Base-by-base conservation (phyloP, 2,797 vertebrate species). In the Chaenodraco wilsoni region DNA sequence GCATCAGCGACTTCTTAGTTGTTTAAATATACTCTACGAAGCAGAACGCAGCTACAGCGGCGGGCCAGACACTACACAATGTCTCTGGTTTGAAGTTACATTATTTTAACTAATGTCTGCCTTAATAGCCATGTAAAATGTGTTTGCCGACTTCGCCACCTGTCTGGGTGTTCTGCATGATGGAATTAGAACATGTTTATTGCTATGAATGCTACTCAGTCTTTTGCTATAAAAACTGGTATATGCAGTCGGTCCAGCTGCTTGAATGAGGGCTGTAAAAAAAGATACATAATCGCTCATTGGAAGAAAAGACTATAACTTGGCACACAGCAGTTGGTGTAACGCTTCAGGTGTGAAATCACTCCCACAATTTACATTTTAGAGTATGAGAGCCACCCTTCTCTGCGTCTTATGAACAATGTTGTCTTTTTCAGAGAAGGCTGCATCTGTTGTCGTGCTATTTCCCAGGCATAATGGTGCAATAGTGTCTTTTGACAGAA, bases 261-360 rank as follows among this genome's bases (percentile, higher is more conserved):
- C 77, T 87, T 74, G 73, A 72, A 50, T 78, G 72, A 83, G 71
- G 60, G 65, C 40, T 77, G 54, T 72, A 73, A 79, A 83, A 21
- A 64, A 48, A 66, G 63, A 83, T 62, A 69, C 72, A 72, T 84
- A 83, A 91, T 90, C 78, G 76, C 78, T 76, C 67, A 69, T 62
- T 82, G 79, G 78, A 90, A 87, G 79, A 81, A 89, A 92, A 89
- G 74, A 87, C 72, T 23, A 23, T 66, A 84, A 88, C 69, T 88
- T 89, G 87, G 81, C 88, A 83, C 76, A 87, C 72, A 67, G 49
- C 83, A 84, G 87, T 87, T 83, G 83, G 77, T 81, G 83, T 72
- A 84, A 75, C 41, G 68, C 86, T 82, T 93, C 88, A 91, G 88
- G 87, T 93, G 90, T 89, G 87, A 92, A 92, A 91, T 91, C 82